Evolutionary conservation across 2,888 invertebrate genomes (phyloP).

Genomic region (Pristionchus mayeri): DNA sequence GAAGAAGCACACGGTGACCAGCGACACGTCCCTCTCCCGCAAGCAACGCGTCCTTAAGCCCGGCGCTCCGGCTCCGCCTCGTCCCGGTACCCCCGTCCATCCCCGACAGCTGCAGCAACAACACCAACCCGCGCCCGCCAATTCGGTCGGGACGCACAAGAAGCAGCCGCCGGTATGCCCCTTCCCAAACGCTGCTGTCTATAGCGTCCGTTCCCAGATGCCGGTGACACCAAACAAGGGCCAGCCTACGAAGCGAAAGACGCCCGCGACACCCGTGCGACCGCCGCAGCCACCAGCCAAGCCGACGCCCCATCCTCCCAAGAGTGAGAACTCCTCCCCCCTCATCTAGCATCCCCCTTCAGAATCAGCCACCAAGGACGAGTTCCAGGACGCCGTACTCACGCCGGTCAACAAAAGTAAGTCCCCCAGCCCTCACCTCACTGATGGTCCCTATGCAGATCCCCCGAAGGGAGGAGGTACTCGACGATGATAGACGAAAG

Average conservation of each 20-base stretch:
- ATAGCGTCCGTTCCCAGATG: too few relatives aligned
- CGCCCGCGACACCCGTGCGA: too few relatives aligned
- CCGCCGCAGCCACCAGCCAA: too few relatives aligned
- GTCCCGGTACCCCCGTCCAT: not conserved
- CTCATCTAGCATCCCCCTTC: not conserved
- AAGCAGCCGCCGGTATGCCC: not conserved
- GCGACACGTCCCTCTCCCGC: not conserved
- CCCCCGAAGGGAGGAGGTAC: not conserved
- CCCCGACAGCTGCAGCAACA: not conserved
- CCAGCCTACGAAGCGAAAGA: not conserved
- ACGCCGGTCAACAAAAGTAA: conserved; percentile 6
- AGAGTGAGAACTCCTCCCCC: not conserved
- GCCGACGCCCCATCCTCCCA: not conserved
- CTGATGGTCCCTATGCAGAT: not conserved
- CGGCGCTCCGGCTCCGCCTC: not conserved
- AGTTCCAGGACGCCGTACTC: conserved; percentile 9
- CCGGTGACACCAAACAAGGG: not conserved
- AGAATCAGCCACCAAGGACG: not conserved
- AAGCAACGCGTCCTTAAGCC: not conserved
- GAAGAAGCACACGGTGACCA: not conserved
- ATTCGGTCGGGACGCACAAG: not conserved
- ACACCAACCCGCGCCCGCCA: not conserved
- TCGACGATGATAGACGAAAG: not conserved
- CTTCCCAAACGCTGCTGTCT: too few relatives aligned
- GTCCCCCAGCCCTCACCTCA: not conserved